These are phyloP conservation scores for Pseudomyrmex flavicornis DNA, from an alignment of 1,140 invertebrate genomes.

Conservation along the genomic window DNA sequence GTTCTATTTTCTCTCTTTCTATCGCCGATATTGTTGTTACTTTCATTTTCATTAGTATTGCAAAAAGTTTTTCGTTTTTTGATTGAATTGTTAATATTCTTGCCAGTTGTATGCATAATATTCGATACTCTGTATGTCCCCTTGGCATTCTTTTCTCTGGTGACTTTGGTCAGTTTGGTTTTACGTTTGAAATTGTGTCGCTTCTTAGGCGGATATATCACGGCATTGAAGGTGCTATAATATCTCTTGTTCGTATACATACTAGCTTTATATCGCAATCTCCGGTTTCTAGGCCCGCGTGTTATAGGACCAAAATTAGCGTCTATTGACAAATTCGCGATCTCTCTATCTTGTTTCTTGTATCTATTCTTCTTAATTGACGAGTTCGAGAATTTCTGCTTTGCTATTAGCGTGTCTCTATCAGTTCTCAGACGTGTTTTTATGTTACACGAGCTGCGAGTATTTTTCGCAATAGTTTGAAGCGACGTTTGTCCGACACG, in stretches of 20 bases:
- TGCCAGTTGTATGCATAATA: slow-evolving; percentile 12
- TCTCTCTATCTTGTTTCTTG: slow-evolving; percentile 77
- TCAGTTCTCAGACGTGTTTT: slow-evolving; percentile 50
- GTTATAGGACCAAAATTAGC: slow-evolving; percentile 77
- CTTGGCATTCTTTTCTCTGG: slow-evolving; percentile 11
- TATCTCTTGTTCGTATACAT: slow-evolving; percentile 25
- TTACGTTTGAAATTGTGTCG: slow-evolving; percentile 44
- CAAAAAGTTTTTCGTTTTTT: slow-evolving; percentile 36
- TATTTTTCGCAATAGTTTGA: slow-evolving; percentile 16
- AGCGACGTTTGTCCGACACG: slow-evolving; percentile 10
- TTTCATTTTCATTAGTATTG: neutral
- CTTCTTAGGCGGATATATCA: slow-evolving; percentile 27
- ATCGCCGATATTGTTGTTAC: neutral
- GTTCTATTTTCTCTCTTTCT: neutral
- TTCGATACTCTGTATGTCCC: slow-evolving; percentile 22
- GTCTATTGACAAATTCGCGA: slow-evolving; percentile 79
- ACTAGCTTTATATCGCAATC: slow-evolving; percentile 66
- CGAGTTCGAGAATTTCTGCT: slow-evolving; percentile 28
- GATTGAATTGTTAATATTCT: neutral
- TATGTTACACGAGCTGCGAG: slow-evolving; percentile 32
- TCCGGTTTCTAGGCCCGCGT: slow-evolving; percentile 73
- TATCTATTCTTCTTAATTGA: slow-evolving; percentile 64
- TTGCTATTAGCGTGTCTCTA: neutral
- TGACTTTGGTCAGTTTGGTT: slow-evolving; percentile 50
- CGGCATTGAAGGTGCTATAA: slow-evolving; percentile 26